These are phyloP conservation scores for Bettongia penicillata DNA, from an alignment of 2,113 vertebrate species.

Conservation along the genomic window DNA sequence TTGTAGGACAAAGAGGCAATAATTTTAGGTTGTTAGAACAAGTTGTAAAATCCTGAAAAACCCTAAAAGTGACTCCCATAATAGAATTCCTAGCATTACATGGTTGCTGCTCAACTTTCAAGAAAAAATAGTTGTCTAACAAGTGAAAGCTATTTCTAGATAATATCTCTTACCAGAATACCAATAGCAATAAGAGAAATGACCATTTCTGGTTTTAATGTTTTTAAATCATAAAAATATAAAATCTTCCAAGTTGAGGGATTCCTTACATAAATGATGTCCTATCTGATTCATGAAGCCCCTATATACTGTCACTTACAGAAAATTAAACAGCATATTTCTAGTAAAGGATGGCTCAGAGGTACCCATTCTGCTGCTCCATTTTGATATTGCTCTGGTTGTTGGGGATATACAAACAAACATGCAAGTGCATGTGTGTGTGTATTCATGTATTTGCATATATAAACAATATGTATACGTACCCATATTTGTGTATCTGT, in stretches of 20 bases:
- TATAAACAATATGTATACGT: neutral
- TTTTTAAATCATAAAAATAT: slow-evolving; percentile 40
- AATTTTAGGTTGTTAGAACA: slow-evolving; percentile 15
- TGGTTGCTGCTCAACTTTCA: slow-evolving; percentile 43
- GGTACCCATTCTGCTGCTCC: neutral
- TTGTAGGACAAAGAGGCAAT: slow-evolving; percentile 19
- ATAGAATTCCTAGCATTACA: slow-evolving; percentile 28
- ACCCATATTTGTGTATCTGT: neutral
- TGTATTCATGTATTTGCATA: too few species aligned
- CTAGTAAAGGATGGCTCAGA: neutral
- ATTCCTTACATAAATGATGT: neutral
- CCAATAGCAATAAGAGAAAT: neutral
- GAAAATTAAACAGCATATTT: neutral
- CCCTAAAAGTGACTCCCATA: neutral
- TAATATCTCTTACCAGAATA: slow-evolving; percentile 12
- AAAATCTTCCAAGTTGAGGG: neutral
- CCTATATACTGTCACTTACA: neutral
- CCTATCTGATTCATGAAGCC: neutral
- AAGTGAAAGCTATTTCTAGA: neutral
- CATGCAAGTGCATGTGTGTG: too few species aligned
- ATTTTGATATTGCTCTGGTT: too few species aligned
- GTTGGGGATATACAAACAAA: too few species aligned
- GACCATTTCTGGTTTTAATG: neutral
- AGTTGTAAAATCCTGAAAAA: slow-evolving; percentile 35
- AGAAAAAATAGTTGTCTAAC: slow-evolving; percentile 15